These are phyloP conservation scores for Aphidius ervi DNA, from an alignment of 1,140 invertebrate genomes.

Conservation along the genomic window DNA sequence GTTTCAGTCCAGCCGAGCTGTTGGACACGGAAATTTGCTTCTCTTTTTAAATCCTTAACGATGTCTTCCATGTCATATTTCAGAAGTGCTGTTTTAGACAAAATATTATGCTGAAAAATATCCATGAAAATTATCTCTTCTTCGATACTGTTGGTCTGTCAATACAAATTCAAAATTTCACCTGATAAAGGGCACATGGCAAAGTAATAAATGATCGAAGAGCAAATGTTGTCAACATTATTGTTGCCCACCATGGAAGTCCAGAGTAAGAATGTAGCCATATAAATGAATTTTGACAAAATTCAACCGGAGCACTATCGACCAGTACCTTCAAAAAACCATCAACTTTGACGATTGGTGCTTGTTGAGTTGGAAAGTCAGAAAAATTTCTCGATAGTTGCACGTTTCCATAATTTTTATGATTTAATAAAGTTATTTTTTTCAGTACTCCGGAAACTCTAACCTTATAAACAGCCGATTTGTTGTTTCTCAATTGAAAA, in stretches of 20 bases:
- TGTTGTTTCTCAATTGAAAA: no score
- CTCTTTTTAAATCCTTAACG: conserved; percentile 64
- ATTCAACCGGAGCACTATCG: conserved; percentile 62
- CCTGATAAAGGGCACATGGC: conserved; percentile 71
- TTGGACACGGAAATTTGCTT: conserved; percentile 64
- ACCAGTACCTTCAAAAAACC: conserved; percentile 38
- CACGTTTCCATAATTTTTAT: no score
- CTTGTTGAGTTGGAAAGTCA: neutral
- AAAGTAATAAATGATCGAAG: conserved; percentile 66
- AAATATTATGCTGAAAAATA: conserved; percentile 57
- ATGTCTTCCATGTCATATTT: conserved; percentile 68
- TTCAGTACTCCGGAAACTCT: no score
- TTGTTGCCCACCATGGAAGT: conserved; percentile 79
- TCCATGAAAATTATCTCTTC: neutral
- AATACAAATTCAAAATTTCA: conserved; percentile 25
- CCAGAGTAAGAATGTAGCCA: conserved; percentile 66
- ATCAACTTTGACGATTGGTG: neutral
- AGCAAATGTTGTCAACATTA: conserved; percentile 66
- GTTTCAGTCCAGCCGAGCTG: conserved; percentile 67
- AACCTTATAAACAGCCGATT: no score
- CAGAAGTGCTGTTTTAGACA: conserved; percentile 70
- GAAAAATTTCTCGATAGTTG: neutral
- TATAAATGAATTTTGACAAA: conserved; percentile 62
- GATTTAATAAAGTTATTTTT: no score
- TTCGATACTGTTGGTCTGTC: no score